Percentiles rank a stretch among this genome's conserved stretches.
Evolutionary conservation across 2,113 vertebrate genomes (phyloP).

Genomic region (Thamnaconus septentrionalis): DNA sequence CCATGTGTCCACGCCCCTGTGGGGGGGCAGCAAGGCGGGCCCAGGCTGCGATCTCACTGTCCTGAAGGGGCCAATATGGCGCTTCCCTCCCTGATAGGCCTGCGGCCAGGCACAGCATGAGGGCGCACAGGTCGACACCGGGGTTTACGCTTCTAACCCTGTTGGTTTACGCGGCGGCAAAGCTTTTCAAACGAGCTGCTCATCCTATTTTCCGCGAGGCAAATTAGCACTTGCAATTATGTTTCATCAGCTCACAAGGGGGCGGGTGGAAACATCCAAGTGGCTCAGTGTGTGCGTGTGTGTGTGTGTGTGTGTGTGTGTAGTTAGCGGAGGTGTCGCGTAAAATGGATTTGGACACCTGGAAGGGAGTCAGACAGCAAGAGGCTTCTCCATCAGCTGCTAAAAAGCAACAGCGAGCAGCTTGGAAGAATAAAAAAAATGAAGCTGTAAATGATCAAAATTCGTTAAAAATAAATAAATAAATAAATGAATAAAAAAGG

Average conservation of each 20-base stretch:
- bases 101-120: slow-evolving; percentile 26
- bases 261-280: neutral
- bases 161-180: slow-evolving; percentile 26
- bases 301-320: neutral
- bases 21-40: slow-evolving; percentile 24
- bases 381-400: slow-evolving; percentile 41
- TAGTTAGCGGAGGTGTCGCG: slow-evolving; percentile 30
- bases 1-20: slow-evolving; percentile 66
- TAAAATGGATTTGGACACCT: slow-evolving; percentile 47
- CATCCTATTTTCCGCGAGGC: slow-evolving; percentile 21
- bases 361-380: slow-evolving; percentile 36
- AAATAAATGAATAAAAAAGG: too few relatives aligned
- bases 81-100: slow-evolving; percentile 54
- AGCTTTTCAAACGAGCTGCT: slow-evolving; percentile 24
- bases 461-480: too few relatives aligned
- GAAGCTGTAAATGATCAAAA: neutral
- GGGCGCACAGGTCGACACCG: neutral
- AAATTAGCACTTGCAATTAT: slow-evolving; percentile 44
- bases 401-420: slow-evolving; percentile 2
- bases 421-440: neutral
- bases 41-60: slow-evolving; percentile 53
- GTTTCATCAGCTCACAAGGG: slow-evolving; percentile 54
- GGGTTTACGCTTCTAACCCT: slow-evolving; percentile 25
- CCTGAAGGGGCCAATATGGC: slow-evolving; percentile 60
- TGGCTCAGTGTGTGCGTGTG: slow-evolving; percentile 6